Evolutionary conservation across 1,140 invertebrate genomes (phyloP).

Genomic region (Drosophila pseudoobscura): DNA sequence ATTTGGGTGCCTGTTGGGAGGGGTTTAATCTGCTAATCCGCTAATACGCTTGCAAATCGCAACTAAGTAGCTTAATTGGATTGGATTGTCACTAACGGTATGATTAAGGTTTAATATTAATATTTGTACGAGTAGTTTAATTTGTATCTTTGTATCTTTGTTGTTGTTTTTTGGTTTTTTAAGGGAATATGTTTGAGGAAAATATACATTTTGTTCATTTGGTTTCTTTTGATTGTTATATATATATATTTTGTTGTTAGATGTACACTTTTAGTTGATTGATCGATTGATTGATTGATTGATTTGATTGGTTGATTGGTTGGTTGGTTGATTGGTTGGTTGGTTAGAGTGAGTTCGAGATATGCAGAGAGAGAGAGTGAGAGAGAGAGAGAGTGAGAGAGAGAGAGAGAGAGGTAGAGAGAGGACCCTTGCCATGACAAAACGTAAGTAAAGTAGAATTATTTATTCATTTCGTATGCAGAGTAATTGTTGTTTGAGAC

Average conservation of each 20-base stretch:
- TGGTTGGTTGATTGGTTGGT: slow-evolving; percentile 32
- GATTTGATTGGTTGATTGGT: slow-evolving; percentile 40
- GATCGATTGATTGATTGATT: slow-evolving; percentile 55
- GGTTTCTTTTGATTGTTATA: slow-evolving; percentile 54
- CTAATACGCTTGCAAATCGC: slow-evolving; percentile 74
- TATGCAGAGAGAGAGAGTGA: slow-evolving; percentile 42
- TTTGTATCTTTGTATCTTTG: slow-evolving; percentile 51
- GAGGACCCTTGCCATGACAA: slow-evolving; percentile 81
- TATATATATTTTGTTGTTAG: slow-evolving; percentile 62
- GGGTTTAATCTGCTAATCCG: slow-evolving; percentile 83
- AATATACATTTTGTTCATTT: slow-evolving; percentile 51
- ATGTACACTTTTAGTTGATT: slow-evolving; percentile 56
- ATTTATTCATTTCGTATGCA: slow-evolving; percentile 69
- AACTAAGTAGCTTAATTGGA: slow-evolving; percentile 81
- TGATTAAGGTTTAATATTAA: slow-evolving; percentile 41
- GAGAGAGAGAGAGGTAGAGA: slow-evolving; percentile 62
- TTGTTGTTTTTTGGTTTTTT: slow-evolving; percentile 31
- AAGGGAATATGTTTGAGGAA: slow-evolving; percentile 29
- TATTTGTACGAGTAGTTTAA: slow-evolving; percentile 60
- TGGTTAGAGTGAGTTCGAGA: slow-evolving; percentile 53
- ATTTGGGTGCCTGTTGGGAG: slow-evolving; percentile 74
- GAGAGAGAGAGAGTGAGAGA: slow-evolving; percentile 50
- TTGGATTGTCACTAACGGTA: slow-evolving; percentile 64
- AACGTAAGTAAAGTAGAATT: slow-evolving; percentile 70
- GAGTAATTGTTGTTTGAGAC: slow-evolving; percentile 76